Evolutionary conservation across 1,140 invertebrate genomes (phyloP), one percentile per base, ranked within the genome.

Genomic region (Cyclina sinensis): DNA sequence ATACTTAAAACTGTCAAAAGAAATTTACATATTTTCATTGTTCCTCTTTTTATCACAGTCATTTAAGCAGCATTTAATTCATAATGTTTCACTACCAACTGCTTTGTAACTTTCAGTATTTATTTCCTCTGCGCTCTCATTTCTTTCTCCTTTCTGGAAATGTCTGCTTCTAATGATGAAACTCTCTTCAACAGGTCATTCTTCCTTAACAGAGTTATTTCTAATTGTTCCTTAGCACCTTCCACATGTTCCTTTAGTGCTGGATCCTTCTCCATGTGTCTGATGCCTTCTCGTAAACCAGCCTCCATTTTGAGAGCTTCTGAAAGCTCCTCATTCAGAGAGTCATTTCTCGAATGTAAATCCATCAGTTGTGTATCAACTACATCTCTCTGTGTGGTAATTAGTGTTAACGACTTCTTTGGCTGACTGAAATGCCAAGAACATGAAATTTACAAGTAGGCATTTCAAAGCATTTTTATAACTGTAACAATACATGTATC

Each of bases 81-180:
- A n/a, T n/a, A n/a, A n/a, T n/a, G n/a, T n/a, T n/a, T n/a, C n/a
- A n/a, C n/a, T n/a, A n/a, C n/a, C n/a, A n/a, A n/a, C n/a, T n/a
- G n/a, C n/a, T n/a, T n/a, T n/a, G n/a, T n/a, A n/a, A n/a, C n/a
- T n/a, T n/a, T n/a, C n/a, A n/a, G n/a, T 43, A 57, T 57, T 57
- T 57, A 57, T 27, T 57, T 57, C 24, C 68, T 89, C 65, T 90
- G 91, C 32, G 89, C 84, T 85, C 92, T 92, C 16, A 94, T 54
- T 39, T 92, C 91, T 51, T 93, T 92, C 48, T 94, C 92, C 86
- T 94, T 94, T 48, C 89, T 90, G 18, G 54, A 48, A n/a, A 94
- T 93, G 35, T 93, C 91, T 14, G 91, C 82, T 39, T 94, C 93
- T 1, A 90, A 57, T 4, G 85, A 48, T 4, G 92, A 76, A 27